Conservation (phyloP, 30 jellyfish, hydroid and myxozoan genomes). For the Sanderia malayensis region DNA sequence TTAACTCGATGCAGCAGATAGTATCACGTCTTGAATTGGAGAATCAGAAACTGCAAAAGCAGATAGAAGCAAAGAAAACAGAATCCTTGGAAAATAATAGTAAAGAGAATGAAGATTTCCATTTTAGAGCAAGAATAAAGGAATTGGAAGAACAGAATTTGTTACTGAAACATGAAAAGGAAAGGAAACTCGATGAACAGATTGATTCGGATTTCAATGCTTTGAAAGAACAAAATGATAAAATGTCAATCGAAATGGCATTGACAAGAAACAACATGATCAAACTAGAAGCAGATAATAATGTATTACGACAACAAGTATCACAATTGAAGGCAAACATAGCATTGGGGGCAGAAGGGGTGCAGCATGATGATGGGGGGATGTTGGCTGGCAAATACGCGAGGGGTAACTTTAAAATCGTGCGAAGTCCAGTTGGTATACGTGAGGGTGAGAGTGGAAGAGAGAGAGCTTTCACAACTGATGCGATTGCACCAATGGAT, state of each 20-base stretch:
- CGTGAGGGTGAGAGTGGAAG: not conserved
- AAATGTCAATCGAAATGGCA: constrained; percentile 57
- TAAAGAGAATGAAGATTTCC: not conserved
- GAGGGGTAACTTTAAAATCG: constrained; percentile 64
- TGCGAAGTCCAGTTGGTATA: constrained; percentile 17
- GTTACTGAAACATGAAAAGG: not conserved
- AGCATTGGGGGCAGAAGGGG: constrained; percentile 33
- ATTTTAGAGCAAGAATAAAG: not conserved
- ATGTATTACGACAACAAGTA: constrained; percentile 47
- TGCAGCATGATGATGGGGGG: constrained; percentile 41
- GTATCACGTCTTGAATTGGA: not conserved
- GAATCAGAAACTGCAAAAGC: not conserved
- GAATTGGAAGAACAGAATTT: not conserved
- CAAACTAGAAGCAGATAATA: constrained; percentile 53
- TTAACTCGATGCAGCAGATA: not conserved
- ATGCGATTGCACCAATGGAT: constrained; percentile 17
- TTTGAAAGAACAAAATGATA: constrained; percentile 47
- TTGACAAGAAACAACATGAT: constrained; percentile 46
- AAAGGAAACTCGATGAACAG: not conserved
- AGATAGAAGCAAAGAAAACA: not conserved
- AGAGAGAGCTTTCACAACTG: constrained; percentile 39
- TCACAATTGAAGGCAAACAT: constrained; percentile 49
- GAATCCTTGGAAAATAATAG: not conserved
- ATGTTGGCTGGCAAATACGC: constrained; percentile 60
- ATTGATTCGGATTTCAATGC: not conserved